Evolutionary conservation across 64 coral and sea anemone genomes (phyloP).

Genomic region (Stichodactyla mertensii): DNA sequence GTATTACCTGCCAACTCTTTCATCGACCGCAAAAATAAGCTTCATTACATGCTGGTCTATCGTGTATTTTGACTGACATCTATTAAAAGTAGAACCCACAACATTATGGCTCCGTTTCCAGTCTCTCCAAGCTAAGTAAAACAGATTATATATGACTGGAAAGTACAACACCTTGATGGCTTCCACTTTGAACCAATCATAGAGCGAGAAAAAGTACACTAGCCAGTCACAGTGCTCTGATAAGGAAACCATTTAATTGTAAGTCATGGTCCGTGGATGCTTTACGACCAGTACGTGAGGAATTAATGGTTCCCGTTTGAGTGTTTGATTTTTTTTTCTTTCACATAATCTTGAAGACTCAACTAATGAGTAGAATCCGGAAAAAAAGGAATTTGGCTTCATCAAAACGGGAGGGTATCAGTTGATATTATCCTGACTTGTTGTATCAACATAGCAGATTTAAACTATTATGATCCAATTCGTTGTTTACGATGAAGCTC

Average conservation of each 20-base stretch:
- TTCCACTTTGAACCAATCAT: too few species aligned
- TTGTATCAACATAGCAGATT: too few species aligned
- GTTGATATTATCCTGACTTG: too few species aligned
- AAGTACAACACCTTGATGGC: not conserved
- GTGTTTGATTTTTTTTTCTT: too few species aligned
- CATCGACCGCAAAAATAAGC: too few species aligned
- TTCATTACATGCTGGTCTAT: too few species aligned
- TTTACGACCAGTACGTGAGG: not conserved
- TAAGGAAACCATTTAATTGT: not conserved
- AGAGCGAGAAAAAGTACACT: too few species aligned
- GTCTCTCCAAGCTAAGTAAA: not conserved
- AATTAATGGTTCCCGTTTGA: too few species aligned
- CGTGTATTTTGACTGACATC: too few species aligned
- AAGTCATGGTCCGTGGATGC: not conserved
- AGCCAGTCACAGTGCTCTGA: not conserved
- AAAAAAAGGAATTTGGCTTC: not conserved
- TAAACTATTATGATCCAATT: too few species aligned
- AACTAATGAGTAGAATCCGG: not conserved
- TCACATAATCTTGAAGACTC: slow-evolving; percentile 4
- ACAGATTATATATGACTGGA: not conserved
- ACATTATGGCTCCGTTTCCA: not conserved
- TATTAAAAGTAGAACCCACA: not conserved
- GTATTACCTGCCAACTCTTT: not conserved
- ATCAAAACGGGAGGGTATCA: not conserved
- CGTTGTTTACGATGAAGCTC: too few species aligned